Conservation (phyloP, 92 coral and sea anemone genomes). For the Nematostella vectensis region DNA sequence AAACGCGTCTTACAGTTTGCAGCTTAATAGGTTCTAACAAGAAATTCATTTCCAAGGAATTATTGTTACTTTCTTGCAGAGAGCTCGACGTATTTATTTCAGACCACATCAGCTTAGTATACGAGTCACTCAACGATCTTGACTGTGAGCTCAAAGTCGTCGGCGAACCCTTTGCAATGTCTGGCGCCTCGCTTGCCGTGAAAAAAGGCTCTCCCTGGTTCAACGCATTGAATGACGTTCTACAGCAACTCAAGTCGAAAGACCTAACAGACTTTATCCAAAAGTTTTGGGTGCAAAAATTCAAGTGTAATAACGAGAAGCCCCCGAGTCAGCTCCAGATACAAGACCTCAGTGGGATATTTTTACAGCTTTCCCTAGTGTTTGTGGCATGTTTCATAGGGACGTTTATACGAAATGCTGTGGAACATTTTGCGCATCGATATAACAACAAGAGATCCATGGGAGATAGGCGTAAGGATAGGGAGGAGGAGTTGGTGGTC, state of each 20-base stretch:
- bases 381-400: conserved; percentile 56
- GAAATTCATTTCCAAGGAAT: no score
- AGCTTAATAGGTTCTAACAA: no score
- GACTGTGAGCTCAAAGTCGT: conserved; percentile 62
- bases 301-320: conserved; percentile 40
- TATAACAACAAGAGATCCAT: conserved; percentile 9
- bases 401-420: conserved; percentile 28
- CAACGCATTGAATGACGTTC: conserved; percentile 37
- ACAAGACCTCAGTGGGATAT: conserved; percentile 72
- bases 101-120: conserved; percentile 61
- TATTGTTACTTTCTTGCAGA: conserved; percentile 26
- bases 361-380: conserved; percentile 69
- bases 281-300: conserved; percentile 65
- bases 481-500: no score
- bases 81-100: conserved; percentile 69
- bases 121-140: conserved; percentile 62
- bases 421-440: conserved; percentile 5
- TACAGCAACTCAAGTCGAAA: conserved; percentile 47
- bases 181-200: conserved; percentile 70
- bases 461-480: no score
- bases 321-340: conserved; percentile 62
- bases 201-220: conserved; percentile 68
- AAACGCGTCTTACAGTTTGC: no score
- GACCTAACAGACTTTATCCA: conserved; percentile 78
- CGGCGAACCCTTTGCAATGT: conserved; percentile 81